Percentiles rank a stretch among this genome's conserved stretches.
phyloP scores from a whole-genome alignment of 2,888 invertebrate species.

The Ephialtes manifestator region DNA sequence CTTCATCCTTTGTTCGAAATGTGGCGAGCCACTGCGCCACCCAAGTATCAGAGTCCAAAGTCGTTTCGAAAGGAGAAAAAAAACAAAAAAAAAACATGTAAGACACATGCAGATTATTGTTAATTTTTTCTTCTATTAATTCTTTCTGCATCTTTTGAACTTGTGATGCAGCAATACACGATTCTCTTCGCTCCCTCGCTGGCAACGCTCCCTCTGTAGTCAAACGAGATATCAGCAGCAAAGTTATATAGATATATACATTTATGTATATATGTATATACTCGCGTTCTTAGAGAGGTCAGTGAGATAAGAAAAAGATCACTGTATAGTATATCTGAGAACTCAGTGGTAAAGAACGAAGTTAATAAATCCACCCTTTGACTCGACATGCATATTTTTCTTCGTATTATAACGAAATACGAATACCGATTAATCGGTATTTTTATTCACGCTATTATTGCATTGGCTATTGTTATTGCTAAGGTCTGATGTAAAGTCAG shows the following conservation, averaged over 20 bases:
- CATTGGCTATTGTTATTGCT: not conserved
- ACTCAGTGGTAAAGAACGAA: not conserved
- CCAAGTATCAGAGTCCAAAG: conserved; percentile 54
- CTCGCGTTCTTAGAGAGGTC: conserved; percentile 55
- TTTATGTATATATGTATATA: conserved; percentile 1
- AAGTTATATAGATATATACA: not conserved
- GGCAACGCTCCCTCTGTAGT: conserved; percentile 1
- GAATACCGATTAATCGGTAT: not conserved
- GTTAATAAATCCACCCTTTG: conserved; percentile 15
- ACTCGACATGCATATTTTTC: not conserved
- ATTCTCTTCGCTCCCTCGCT: not conserved
- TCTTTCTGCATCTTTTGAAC: conserved; percentile 12
- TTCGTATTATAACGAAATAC: not conserved
- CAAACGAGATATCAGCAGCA: conserved; percentile 26
- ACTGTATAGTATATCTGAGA: conserved; percentile 5
- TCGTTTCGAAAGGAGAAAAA: conserved; percentile 19
- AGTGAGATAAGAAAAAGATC: conserved; percentile 58
- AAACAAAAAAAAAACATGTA: not conserved
- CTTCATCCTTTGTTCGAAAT: conserved; percentile 63
- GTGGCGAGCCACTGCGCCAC: conserved; percentile 41
- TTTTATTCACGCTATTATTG: not conserved
- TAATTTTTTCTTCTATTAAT: not conserved
- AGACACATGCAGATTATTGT: not conserved
- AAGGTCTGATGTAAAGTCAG: not conserved
- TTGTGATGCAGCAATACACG: not conserved